Evolutionary conservation across 2,797 vertebrate species (phyloP).

Genomic region (Pipistrellus kuhlii): DNA sequence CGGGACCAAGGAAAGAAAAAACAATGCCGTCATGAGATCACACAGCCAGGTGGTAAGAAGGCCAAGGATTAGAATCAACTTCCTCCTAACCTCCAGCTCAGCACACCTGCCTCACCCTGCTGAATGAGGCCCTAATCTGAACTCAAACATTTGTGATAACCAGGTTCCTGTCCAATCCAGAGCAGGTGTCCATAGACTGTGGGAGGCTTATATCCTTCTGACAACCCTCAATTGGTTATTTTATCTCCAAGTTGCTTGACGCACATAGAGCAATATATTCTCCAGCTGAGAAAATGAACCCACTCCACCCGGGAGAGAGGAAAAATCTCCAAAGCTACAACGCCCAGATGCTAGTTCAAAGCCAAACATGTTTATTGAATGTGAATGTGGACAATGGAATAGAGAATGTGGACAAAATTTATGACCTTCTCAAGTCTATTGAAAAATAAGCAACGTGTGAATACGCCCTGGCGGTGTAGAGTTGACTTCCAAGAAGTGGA

Average conservation of each 20-base stretch:
- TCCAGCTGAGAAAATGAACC: constrained; percentile 30
- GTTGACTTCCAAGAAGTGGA: not conserved
- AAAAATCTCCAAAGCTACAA: not conserved
- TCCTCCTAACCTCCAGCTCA: not conserved
- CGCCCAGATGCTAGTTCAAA: constrained; percentile 18
- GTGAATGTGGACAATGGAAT: constrained; percentile 13
- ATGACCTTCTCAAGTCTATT: not conserved
- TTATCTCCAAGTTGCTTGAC: constrained; percentile 23
- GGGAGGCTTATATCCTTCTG: not conserved
- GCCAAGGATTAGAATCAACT: not conserved
- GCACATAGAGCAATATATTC: not conserved
- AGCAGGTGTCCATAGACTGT: not conserved
- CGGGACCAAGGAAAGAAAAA: not conserved
- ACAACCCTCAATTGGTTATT: not conserved
- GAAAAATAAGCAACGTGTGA: constrained; percentile 48
- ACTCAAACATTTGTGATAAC: not conserved
- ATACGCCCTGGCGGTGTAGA: not conserved
- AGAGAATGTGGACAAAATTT: constrained; percentile 6
- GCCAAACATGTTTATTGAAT: not conserved
- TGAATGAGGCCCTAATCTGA: not conserved
- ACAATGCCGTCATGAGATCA: not conserved
- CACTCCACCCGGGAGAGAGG: not conserved
- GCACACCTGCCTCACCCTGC: not conserved
- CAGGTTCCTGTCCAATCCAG: not conserved
- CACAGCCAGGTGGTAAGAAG: not conserved